A percentile compares a stretch with the other conserved stretches of the same genome.
These are phyloP conservation scores for Urosaurus nigricauda DNA, from an alignment of 2,797 vertebrate species.

Conservation along the genomic window DNA sequence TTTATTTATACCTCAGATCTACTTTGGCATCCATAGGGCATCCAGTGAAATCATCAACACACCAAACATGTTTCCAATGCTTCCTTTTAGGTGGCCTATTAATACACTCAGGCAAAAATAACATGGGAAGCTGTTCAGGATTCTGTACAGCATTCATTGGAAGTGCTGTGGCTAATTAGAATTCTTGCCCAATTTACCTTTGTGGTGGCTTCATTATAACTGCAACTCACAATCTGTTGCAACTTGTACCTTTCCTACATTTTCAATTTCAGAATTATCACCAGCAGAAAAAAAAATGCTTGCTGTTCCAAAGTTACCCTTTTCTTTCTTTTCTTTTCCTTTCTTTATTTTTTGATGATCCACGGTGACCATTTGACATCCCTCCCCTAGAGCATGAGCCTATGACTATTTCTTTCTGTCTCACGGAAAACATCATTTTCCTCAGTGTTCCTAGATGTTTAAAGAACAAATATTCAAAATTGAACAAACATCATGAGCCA, in stretches of 20 bases:
- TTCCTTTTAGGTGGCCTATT: neutral
- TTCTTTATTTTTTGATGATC: too few relatives aligned
- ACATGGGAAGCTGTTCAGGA: neutral
- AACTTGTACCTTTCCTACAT: neutral
- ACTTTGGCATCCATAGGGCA: neutral
- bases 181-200: neutral
- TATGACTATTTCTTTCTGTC: too few relatives aligned
- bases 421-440: neutral
- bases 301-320: neutral
- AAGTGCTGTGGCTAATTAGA: neutral
- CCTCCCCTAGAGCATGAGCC: neutral
- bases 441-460: neutral
- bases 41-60: neutral
- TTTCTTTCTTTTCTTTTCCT: too few relatives aligned
- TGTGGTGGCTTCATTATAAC: neutral
- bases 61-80: neutral
- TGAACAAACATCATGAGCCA: neutral
- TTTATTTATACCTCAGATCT: neutral
- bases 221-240: too few relatives aligned
- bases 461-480: neutral
- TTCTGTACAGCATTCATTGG: neutral
- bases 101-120: neutral
- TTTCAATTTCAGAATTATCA: neutral
- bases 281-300: neutral
- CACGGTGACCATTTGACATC: neutral